Base-by-base conservation (phyloP, 2,888 invertebrate species). In the Anaspis maculata region DNA sequence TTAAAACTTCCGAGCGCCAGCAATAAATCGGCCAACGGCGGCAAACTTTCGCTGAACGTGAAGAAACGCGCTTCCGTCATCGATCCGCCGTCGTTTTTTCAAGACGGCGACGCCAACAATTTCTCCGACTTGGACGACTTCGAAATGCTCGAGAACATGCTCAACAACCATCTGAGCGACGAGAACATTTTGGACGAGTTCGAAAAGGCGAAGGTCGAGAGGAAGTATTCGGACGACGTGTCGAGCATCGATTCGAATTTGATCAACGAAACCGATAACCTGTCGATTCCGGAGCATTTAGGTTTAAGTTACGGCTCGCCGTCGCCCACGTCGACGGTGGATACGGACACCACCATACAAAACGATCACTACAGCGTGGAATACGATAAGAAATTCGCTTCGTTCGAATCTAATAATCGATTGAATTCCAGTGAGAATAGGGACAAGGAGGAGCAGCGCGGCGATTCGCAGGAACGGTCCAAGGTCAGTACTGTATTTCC, bases 221-320 rank as follows among this genome's bases (percentile, higher is more conserved):
- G 51, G 22, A 50, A 54, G 33, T 56, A 56, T 25, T 54, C 54
- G 29, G 62, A 64, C 23, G 62, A 64, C 27, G 43, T 52, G 32
- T 50, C 42, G 2, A 66, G 69, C 13, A 74, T 76, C 39, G 75
- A 76, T 56, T 74, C 74, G 15, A 66, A 70, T 48, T 67, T 81
- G 36, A 81, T 81, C 36, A 81, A 82, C 59, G 76, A 77, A 63
- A 77, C 76, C 57, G 80, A 81, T 59, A 79, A 80, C 64, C 66
- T 81, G 29, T 73, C 77, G 11, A 74, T 80, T 29, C 64, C 64
- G 9, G 61, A 61, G 23, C 45, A 57, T 45, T 46, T 53, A 19
- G 42, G 47, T 34, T 32, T 42, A 7, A 54, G 56, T 31, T 46
- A 53, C 27, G 49, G 43, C 19, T 60, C 59, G 6, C 56, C 59